Evolutionary conservation across 2,797 vertebrate genomes (phyloP), one percentile per base, ranked within the genome.

Genomic region (Aplochiton taeniatus): DNA sequence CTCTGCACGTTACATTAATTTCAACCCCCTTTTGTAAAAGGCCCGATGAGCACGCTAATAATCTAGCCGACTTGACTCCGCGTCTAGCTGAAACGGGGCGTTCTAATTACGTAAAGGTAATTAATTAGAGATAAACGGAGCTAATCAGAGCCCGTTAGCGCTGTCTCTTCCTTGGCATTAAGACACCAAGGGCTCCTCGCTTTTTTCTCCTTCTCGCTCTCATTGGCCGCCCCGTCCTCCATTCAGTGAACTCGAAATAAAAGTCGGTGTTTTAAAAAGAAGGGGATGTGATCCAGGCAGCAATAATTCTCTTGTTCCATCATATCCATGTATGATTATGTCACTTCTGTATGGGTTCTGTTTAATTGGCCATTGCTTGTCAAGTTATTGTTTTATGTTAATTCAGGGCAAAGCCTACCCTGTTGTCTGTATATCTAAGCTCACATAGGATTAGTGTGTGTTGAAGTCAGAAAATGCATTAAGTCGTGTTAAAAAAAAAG

Each of bases 91-190:
- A 97, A 98, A 96, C 94, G 93, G 94, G 95, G 94, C 94, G 92
- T 96, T 31, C 96, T 99, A 98, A 98, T 98, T 98, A 98, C 94
- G 93, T 95, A 98, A 95, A 95, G 94, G 94, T 98, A 99, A 99
- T 98, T 99, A 98, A 98, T 99, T 99, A 98, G 94, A 96, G 96
- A 96, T 98, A 98, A 98, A 98, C 95, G 95, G 94, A 97, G 94
- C 95, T 98, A 98, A 99, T 98, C 96, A 98, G 94, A 86, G 92
- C 92, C 94, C 77, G 94, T 99, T 99, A 98, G 95, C 94, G 90
- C 94, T 93, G 87, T 86, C 86, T 86, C 93, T 93, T 94, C 94
- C 94, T 95, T 93, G 92, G 94, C 95, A 95, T 96, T 94, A 94
- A 95, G 95, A 95, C 93, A 90, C 90, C 89, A 87, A 57, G 88